A percentile compares a stretch with the other conserved stretches of the same genome.
Evolutionary conservation across 2,797 vertebrate species (phyloP).

Genomic region (Artibeus jamaicensis): DNA sequence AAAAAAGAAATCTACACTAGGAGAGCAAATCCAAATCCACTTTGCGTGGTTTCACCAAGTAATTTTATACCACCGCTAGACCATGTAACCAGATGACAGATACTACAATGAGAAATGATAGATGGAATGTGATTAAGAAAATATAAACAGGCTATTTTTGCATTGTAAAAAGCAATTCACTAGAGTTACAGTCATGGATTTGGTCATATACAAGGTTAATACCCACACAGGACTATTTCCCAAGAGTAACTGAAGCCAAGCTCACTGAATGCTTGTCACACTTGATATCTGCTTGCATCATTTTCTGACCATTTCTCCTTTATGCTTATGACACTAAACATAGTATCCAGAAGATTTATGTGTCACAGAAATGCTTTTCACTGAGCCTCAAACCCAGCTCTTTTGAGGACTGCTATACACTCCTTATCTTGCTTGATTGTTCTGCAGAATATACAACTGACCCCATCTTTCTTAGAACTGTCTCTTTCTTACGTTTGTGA

Average conservation of each 20-base stretch:
- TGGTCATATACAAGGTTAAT: not conserved
- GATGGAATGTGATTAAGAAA: not conserved
- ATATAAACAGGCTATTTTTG: not conserved
- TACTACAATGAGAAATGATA: not conserved
- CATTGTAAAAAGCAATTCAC: not conserved
- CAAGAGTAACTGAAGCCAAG: not conserved
- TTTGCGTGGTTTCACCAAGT: not conserved
- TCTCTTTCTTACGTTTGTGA: not conserved
- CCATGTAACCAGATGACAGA: not conserved
- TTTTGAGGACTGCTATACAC: not conserved
- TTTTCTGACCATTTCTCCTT: not conserved
- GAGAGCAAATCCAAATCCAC: not conserved
- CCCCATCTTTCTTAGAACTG: not conserved
- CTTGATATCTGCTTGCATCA: not conserved
- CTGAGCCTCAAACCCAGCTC: not conserved
- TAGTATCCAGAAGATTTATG: not conserved
- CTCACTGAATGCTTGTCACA: not conserved
- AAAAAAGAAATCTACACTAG: not conserved
- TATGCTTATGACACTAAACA: not conserved
- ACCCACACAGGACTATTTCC: not conserved
- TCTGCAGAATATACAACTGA: not conserved
- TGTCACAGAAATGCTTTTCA: not conserved
- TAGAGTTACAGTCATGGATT: not conserved
- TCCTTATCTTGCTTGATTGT: not conserved
- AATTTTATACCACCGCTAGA: not conserved